Evolutionary conservation across 2,888 invertebrate genomes (phyloP).

Genomic region (Ptycholaimellus sp.): DNA sequence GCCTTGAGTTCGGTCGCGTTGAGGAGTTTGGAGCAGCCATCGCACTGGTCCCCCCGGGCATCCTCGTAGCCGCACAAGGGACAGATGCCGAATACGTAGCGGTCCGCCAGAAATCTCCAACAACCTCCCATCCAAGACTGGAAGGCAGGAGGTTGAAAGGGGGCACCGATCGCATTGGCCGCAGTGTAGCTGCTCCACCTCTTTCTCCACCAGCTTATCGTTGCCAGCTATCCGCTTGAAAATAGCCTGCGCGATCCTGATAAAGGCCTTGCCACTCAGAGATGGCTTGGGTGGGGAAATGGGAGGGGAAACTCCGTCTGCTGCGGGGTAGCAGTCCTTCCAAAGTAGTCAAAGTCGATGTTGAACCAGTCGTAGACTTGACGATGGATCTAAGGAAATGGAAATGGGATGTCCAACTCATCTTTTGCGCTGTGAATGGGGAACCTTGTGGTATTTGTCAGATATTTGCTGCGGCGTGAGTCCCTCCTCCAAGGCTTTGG

Average conservation of each 20-base stretch:
- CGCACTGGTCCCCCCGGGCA: conserved; percentile 90
- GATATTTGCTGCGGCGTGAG: conserved; percentile 43
- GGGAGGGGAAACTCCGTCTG: conserved; percentile 75
- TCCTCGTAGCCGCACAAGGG: conserved; percentile 68
- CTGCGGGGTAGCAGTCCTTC: conserved; percentile 64
- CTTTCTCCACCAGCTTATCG: conserved; percentile 51
- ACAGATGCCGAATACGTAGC: conserved; percentile 84
- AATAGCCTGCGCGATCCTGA: conserved; percentile 60
- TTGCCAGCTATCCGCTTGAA: conserved; percentile 54
- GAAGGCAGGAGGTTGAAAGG: too few species aligned
- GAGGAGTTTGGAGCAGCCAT: conserved; percentile 72
- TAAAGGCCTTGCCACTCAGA: too few species aligned
- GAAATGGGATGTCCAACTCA: too few species aligned
- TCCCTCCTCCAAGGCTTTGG: conserved; percentile 76
- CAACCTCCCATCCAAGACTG: not conserved
- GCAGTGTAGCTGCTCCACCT: conserved; percentile 69
- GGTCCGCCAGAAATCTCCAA: conserved; percentile 28
- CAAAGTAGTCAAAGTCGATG: conserved; percentile 80
- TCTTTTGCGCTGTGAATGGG: too few species aligned
- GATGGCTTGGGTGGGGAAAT: too few species aligned
- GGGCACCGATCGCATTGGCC: conserved; percentile 24
- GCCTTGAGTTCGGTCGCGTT: conserved; percentile 67
- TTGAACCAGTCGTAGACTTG: conserved; percentile 84
- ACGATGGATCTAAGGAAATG: too few species aligned
- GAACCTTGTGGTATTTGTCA: conserved; percentile 62